phyloP scores from a whole-genome alignment of 2,113 vertebrate genomes.

The Scomber colias region DNA sequence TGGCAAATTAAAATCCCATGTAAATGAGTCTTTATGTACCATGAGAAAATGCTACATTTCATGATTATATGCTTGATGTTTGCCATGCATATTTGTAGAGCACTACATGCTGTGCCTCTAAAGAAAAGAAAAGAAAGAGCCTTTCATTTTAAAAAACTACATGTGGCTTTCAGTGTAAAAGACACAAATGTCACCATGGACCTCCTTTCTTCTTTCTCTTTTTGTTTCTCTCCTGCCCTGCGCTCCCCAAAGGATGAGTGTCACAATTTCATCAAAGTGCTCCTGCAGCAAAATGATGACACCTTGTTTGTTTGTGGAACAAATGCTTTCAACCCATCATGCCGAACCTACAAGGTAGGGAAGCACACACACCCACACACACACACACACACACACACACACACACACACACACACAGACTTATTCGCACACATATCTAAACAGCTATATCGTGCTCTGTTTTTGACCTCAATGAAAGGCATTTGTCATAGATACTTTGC shows the following conservation, averaged over 20 bases:
- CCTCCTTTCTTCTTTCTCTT: slow-evolving; percentile 41
- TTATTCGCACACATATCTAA: neutral
- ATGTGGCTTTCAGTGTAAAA: slow-evolving; percentile 25
- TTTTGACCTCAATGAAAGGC: slow-evolving; percentile 12
- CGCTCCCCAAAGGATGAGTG: slow-evolving; percentile 92
- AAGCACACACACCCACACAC: neutral
- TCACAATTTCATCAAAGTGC: slow-evolving; percentile 99
- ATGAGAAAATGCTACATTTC: slow-evolving; percentile 17
- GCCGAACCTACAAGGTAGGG: slow-evolving; percentile 95
- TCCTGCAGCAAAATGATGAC: slow-evolving; percentile 95
- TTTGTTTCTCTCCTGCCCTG: slow-evolving; percentile 4
- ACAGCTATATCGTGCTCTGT: neutral
- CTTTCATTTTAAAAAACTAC: slow-evolving; percentile 14
- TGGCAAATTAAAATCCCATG: neutral
- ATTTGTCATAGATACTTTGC: neutral
- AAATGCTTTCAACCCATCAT: slow-evolving; percentile 98
- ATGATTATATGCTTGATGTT: slow-evolving; percentile 18
- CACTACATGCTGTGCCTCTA: slow-evolving; percentile 25
- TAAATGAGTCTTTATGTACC: slow-evolving; percentile 16
- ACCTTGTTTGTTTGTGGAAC: slow-evolving; percentile 97
- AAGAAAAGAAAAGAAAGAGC: slow-evolving; percentile 27
- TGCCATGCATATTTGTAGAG: neutral
- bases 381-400: too few species aligned
- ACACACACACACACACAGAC: neutral
- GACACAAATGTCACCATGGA: slow-evolving; percentile 46